These are phyloP conservation scores for Pavo muticus DNA, from an alignment of 2,113 vertebrate species.

Conservation along the genomic window DNA sequence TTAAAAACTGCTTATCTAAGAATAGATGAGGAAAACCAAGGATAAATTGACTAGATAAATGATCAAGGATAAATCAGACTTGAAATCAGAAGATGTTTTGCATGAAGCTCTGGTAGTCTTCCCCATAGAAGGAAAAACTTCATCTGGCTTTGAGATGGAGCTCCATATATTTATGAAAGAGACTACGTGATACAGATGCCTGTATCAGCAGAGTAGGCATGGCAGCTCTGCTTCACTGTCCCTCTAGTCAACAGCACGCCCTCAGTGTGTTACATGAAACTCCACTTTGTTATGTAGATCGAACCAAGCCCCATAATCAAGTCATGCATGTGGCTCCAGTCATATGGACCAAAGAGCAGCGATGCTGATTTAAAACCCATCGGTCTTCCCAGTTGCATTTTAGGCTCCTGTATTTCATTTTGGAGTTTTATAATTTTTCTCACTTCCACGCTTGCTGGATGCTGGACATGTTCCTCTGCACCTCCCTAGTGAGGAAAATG, in stretches of 20 bases:
- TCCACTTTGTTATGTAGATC: neutral
- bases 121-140: neutral
- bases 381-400: neutral
- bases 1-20: neutral
- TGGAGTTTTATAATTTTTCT: neutral
- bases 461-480: neutral
- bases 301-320: neutral
- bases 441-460: neutral
- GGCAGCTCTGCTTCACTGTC: neutral
- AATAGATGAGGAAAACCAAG: neutral
- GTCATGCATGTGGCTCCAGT: neutral
- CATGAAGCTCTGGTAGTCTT: neutral
- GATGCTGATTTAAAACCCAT: neutral
- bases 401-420: neutral
- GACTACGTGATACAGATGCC: fast-evolving
- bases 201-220: fast-evolving
- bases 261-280: neutral
- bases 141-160: neutral
- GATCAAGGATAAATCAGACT: neutral
- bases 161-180: fast-evolving
- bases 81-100: neutral
- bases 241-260: neutral
- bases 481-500: neutral
- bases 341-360: neutral
- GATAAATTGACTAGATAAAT: neutral